Base-by-base conservation (phyloP, 2,888 invertebrate genomes). In the Scaptomyza cyrtandrae region DNA sequence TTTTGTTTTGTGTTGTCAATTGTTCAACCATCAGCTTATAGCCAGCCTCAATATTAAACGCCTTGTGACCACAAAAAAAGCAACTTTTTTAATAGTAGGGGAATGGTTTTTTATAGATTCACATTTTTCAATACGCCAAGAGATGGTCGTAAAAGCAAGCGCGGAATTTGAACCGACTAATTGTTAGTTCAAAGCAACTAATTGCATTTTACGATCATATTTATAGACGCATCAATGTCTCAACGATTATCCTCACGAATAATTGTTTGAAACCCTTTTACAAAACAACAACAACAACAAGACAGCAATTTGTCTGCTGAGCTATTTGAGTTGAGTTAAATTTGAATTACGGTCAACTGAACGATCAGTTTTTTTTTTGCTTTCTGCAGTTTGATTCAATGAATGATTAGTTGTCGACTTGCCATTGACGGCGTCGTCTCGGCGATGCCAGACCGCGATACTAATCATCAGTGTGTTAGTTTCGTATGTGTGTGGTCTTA, bases 371-470 rank as follows among this genome's bases (percentile, higher is more conserved):
- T 2, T 57, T 68, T 29, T 29, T 29, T 29, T 29, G 0, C 7
- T 29, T 80, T 80, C 31, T 55, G 24, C 14, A 43, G 44, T 65
- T 64, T 75, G 86, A 87, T 78, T 78, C 79, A 87, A 50, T 68
- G 71, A 76, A 74, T 86, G 88, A 79, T 64, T 65, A 43, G 60
- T 61, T 48, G 53, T 53, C 31, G 37, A 45, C 63, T 68, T 60
- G 57, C 68, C 67, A 67, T 67, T 69, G 69, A 60, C 54, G 69
- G 65, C 41, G 41, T 41, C 68, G 75, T 54, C 78, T 50, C 48
- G 41, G 60, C 75, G 83, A 88, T 84, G 88, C 83, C 83, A 84
- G 83, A 80, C 67, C 16, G 29, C 49, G 86, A 83, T 83, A 72
- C 82, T 55, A 70, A 66, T 60, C 76, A 69, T 82, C 82, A 63